Evolutionary conservation across 2,888 invertebrate genomes (phyloP).

Genomic region (Clepsis dumicolana): DNA sequence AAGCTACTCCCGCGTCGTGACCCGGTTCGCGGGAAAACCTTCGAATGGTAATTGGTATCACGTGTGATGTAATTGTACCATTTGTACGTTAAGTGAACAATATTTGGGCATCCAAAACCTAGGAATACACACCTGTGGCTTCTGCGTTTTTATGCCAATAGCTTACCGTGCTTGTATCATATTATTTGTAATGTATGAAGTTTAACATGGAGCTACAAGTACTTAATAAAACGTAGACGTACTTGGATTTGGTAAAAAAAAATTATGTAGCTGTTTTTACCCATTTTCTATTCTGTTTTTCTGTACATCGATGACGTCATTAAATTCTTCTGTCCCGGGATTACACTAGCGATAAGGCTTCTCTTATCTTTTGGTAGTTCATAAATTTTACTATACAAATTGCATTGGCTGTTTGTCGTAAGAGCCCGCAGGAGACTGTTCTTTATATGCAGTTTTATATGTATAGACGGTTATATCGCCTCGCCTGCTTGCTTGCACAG

Average conservation of each 20-base stretch:
- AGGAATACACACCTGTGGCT: too few species aligned
- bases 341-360: not conserved
- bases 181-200: too few species aligned
- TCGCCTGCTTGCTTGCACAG: too few species aligned
- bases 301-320: not conserved
- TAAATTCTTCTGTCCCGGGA: not conserved
- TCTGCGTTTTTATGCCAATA: too few species aligned
- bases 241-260: too few species aligned
- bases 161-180: too few species aligned
- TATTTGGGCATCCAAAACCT: not conserved
- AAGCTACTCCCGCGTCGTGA: constrained; percentile 1
- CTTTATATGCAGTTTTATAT: not conserved
- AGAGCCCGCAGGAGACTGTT: not conserved
- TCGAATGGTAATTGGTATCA: constrained; percentile 18
- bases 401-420: not conserved
- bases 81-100: not conserved
- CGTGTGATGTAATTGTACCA: constrained; percentile 18
- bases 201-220: too few species aligned
- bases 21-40: constrained; percentile 15
- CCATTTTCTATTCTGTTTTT: not conserved
- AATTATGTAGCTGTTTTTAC: too few species aligned
- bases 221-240: too few species aligned
- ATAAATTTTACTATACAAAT: not conserved
- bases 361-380: not conserved
- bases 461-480: too few species aligned